These are phyloP conservation scores for Phortica magna DNA, from an alignment of 2,888 invertebrate genomes.

Conservation along the genomic window DNA sequence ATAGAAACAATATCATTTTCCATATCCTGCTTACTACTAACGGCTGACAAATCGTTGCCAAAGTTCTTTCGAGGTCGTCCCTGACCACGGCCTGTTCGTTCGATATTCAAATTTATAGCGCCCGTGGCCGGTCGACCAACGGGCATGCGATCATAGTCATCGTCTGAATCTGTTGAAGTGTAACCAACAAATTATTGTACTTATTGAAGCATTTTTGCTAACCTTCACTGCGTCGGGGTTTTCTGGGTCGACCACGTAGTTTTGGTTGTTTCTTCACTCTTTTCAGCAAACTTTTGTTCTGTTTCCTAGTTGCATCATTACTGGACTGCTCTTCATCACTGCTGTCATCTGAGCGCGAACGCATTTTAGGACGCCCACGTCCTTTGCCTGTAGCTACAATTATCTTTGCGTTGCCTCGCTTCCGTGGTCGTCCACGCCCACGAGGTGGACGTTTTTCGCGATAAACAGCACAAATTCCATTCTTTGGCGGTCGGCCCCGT, in stretches of 20 bases:
- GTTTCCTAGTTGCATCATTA: conserved; percentile 14
- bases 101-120: conserved; percentile 65
- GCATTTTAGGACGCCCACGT: conserved; percentile 46
- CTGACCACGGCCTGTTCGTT: conserved; percentile 64
- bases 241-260: conserved; percentile 61
- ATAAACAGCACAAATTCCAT: not conserved
- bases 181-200: not conserved
- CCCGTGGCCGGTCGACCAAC: conserved; percentile 69
- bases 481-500: conserved; percentile 1
- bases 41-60: not conserved
- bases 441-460: not conserved
- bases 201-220: conserved; percentile 45
- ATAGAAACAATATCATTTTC: conserved; percentile 35
- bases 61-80: conserved; percentile 66
- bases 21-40: not conserved
- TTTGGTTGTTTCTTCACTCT: not conserved
- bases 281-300: not conserved
- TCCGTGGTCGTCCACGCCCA: conserved; percentile 68
- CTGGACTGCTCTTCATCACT: conserved; percentile 32
- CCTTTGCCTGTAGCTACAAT: conserved; percentile 41
- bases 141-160: conserved; percentile 59
- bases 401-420: conserved; percentile 32
- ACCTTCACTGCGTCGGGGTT: conserved; percentile 62
- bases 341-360: conserved; percentile 23
- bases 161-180: conserved; percentile 44